Percentiles rank a stretch among this genome's conserved stretches.
These are phyloP conservation scores for Phyllostomus discolor DNA, from an alignment of 2,113 vertebrate species.

Conservation along the genomic window DNA sequence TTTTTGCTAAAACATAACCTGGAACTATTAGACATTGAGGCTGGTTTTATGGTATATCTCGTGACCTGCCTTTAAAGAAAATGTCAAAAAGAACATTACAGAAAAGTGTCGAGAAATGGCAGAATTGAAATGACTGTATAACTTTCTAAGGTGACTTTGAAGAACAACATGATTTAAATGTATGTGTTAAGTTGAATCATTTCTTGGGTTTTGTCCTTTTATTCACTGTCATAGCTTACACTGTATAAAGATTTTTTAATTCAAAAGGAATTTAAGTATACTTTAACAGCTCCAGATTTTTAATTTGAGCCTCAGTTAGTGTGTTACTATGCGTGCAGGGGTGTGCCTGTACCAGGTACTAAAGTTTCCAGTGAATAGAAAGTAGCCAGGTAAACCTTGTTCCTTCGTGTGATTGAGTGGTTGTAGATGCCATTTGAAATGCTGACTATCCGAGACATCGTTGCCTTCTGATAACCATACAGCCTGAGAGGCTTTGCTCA, in stretches of 20 bases:
- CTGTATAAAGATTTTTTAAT: background rate
- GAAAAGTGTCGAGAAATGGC: background rate
- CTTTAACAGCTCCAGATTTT: background rate
- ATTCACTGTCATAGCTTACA: background rate
- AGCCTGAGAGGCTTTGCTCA: background rate
- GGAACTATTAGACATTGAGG: constrained; percentile 3
- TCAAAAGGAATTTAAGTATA: background rate
- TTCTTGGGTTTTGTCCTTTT: background rate
- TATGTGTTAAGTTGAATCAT: background rate
- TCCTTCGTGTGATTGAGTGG: background rate
- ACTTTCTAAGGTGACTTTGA: background rate
- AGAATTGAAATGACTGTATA: background rate
- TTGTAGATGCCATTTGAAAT: background rate
- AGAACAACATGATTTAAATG: background rate
- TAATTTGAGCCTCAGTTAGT: background rate
- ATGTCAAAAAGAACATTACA: constrained; percentile 21
- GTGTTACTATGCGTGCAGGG: background rate
- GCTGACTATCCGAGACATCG: background rate
- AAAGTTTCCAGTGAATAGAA: background rate
- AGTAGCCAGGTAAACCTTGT: background rate
- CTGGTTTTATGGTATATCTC: constrained; percentile 20
- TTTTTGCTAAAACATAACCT: constrained; percentile 35
- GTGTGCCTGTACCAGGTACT: background rate
- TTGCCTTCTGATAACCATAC: background rate
- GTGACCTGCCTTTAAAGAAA: constrained; percentile 38